Conservation (phyloP, 1,140 invertebrate species). For the Amphibalanus amphitrite region DNA sequence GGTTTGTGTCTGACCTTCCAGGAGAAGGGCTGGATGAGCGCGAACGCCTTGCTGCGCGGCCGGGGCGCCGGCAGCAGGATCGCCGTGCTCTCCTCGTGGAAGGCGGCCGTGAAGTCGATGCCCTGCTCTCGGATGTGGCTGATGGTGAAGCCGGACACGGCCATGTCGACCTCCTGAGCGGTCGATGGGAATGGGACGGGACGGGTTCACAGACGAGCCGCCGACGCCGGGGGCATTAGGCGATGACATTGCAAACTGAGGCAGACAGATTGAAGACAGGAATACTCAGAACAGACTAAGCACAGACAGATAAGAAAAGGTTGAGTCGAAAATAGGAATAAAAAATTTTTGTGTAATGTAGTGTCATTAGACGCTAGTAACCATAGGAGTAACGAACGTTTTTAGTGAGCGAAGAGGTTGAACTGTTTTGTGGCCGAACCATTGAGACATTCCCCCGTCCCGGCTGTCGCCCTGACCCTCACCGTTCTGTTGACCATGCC, state of each 20-base stretch:
- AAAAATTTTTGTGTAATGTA: too few species aligned
- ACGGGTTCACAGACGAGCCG: too few species aligned
- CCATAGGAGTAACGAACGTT: not conserved
- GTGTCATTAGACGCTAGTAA: not conserved
- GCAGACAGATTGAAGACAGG: too few species aligned
- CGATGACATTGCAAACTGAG: too few species aligned
- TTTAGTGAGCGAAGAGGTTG: too few species aligned
- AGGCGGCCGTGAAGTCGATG: constrained; percentile 11
- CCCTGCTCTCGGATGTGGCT: constrained; percentile 6
- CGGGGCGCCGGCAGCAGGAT: constrained; percentile 12
- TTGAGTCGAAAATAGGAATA: too few species aligned
- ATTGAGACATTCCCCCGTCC: too few species aligned
- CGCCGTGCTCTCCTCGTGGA: constrained; percentile 5
- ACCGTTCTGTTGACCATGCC: constrained; percentile 17
- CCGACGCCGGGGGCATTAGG: too few species aligned
- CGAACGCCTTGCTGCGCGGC: constrained; percentile 6
- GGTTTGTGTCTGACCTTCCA: too few species aligned
- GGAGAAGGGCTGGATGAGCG: constrained; percentile 12
- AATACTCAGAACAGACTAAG: not conserved
- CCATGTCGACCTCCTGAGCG: constrained; percentile 8
- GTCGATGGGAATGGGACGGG: too few species aligned
- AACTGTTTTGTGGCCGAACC: too few species aligned
- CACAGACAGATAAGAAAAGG: not conserved
- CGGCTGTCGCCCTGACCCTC: not conserved
- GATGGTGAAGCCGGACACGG: constrained; percentile 10